Conservation (phyloP, 2,113 vertebrate genomes). For the Rhinolophus ferrumequinum region DNA sequence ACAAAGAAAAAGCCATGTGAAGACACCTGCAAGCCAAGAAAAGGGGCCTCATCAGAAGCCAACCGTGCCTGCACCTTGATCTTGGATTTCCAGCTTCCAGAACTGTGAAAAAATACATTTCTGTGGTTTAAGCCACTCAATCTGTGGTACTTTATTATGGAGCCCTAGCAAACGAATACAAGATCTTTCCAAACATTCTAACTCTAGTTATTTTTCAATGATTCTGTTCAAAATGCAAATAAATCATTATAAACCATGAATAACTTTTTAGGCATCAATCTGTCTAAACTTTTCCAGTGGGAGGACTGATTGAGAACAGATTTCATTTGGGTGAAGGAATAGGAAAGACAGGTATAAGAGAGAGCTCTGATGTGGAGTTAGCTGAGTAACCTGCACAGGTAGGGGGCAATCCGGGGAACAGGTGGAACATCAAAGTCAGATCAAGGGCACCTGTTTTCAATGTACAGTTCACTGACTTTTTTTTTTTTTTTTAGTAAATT, state of each 20-base stretch:
- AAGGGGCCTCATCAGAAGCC: not conserved
- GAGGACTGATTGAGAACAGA: not conserved
- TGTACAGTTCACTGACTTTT: not conserved
- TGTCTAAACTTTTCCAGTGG: not conserved
- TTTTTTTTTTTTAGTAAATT: not conserved
- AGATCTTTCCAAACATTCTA: not conserved
- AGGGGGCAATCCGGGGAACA: not conserved
- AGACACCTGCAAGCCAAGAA: not conserved
- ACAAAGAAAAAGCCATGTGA: not conserved
- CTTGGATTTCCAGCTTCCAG: not conserved
- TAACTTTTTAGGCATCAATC: not conserved
- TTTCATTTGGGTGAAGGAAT: not conserved
- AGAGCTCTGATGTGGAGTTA: not conserved
- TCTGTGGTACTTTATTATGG: not conserved
- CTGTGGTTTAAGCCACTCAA: not conserved
- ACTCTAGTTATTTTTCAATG: not conserved
- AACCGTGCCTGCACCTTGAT: not conserved
- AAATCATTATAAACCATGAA: not conserved
- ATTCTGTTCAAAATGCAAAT: constrained; percentile 40
- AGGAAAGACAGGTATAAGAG: not conserved
- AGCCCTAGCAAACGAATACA: not conserved
- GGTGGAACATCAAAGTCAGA: not conserved
- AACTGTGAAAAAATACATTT: not conserved
- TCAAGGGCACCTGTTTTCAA: not conserved
- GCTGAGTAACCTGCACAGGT: not conserved